Evolutionary conservation across 2,797 vertebrate species (phyloP).

Genomic region (Xerus rutilus): DNA sequence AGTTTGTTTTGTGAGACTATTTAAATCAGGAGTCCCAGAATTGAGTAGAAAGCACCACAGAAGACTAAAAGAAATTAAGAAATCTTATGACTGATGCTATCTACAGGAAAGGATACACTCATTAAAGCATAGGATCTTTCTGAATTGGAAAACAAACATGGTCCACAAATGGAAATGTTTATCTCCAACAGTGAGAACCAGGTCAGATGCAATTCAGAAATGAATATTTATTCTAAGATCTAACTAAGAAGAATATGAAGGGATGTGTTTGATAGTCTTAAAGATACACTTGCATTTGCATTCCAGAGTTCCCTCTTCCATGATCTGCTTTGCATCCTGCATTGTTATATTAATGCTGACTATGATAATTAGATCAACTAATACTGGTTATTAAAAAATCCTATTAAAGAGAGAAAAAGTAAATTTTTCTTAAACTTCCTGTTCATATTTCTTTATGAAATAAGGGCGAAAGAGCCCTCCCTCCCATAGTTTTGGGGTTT

Average conservation of each 20-base stretch:
- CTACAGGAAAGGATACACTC: not conserved
- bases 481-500: not conserved
- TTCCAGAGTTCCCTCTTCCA: not conserved
- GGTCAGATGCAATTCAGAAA: conserved; percentile 19
- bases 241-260: not conserved
- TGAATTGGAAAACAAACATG: conserved; percentile 16
- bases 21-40: not conserved
- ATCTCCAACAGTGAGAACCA: not conserved
- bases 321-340: not conserved
- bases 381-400: not conserved
- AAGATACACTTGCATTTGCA: not conserved
- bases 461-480: not conserved
- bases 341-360: not conserved
- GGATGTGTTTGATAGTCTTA: not conserved
- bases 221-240: not conserved
- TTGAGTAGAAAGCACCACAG: not conserved
- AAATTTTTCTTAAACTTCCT: not conserved
- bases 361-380: not conserved
- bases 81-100: not conserved
- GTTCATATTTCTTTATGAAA: conserved; percentile 17
- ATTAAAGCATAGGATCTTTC: not conserved
- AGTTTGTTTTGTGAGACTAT: not conserved
- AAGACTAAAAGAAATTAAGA: not conserved
- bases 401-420: not conserved
- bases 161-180: not conserved